Percentiles rank a stretch among this genome's conserved stretches.
Evolutionary conservation across 2,797 vertebrate genomes (phyloP).

Genomic region (Strix occidentalis): DNA sequence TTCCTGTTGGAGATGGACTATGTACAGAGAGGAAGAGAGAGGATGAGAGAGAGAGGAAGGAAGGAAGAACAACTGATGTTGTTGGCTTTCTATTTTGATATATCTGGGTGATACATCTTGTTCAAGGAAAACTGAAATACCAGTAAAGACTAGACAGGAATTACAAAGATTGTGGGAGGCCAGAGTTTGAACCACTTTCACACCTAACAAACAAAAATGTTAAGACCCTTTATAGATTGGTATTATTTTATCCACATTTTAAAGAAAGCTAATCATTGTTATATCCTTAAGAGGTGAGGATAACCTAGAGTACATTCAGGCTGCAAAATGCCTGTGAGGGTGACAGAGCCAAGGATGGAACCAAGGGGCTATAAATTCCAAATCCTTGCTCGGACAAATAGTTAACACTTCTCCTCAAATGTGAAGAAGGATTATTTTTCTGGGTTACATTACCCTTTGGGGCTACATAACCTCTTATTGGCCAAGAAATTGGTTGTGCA

Average conservation of each 20-base stretch:
- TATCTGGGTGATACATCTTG: background rate
- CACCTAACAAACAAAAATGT: background rate
- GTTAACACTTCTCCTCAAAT: background rate
- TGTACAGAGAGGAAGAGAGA: background rate
- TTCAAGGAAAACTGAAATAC: background rate
- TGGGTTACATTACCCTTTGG: background rate
- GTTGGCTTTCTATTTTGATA: background rate
- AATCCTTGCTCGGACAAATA: background rate
- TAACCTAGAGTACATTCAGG: background rate
- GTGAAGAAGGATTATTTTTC: background rate
- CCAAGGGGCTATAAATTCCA: background rate
- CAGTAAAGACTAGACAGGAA: background rate
- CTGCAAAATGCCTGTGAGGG: background rate
- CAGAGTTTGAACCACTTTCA: background rate
- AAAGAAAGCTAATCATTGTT: background rate
- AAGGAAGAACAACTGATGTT: background rate
- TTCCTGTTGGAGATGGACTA: background rate
- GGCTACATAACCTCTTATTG: background rate
- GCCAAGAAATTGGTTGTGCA: background rate
- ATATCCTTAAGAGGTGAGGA: background rate
- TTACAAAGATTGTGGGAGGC: background rate
- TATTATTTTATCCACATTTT: background rate
- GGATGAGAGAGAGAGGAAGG: constrained; percentile 2
- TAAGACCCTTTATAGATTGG: background rate
- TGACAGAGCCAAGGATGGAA: background rate